These are phyloP conservation scores for Zosterops hypoxanthus DNA, from an alignment of 2,113 vertebrate genomes.

Conservation along the genomic window DNA sequence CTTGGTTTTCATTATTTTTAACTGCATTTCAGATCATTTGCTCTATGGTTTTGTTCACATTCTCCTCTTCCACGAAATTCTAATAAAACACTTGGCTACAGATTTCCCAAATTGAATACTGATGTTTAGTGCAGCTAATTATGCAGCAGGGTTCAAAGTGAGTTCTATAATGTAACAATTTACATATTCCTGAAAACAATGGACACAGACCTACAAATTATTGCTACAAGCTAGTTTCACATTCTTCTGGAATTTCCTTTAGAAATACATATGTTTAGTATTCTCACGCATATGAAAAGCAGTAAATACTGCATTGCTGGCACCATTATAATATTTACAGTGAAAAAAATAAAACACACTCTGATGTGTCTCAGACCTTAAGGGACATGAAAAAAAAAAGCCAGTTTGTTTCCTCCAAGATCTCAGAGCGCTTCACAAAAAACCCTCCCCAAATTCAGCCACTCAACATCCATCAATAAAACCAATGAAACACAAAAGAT, in stretches of 20 bases:
- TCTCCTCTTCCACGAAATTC: slow-evolving; percentile 57
- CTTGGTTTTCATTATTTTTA: slow-evolving; percentile 57
- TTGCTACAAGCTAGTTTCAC: slow-evolving; percentile 66
- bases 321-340: not conserved
- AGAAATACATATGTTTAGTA: slow-evolving; percentile 66
- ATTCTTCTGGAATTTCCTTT: slow-evolving; percentile 68
- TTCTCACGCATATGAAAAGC: slow-evolving; percentile 62
- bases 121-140: slow-evolving; percentile 61
- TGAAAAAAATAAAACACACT: not conserved
- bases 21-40: slow-evolving; percentile 42
- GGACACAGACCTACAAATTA: slow-evolving; percentile 47
- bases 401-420: not conserved
- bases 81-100: slow-evolving; percentile 68
- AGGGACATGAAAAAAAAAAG: not conserved
- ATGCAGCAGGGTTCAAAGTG: slow-evolving; percentile 62
- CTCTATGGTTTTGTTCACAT: slow-evolving; percentile 34
- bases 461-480: not conserved
- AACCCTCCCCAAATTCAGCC: not conserved
- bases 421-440: not conserved
- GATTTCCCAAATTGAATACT: slow-evolving; percentile 66
- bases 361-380: slow-evolving; percentile 7
- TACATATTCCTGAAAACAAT: slow-evolving; percentile 69
- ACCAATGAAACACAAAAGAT: not conserved
- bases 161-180: slow-evolving; percentile 46
- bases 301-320: slow-evolving; percentile 49